Conservation (phyloP, 2,797 vertebrate genomes). For the Rhabdomys pumilio region DNA sequence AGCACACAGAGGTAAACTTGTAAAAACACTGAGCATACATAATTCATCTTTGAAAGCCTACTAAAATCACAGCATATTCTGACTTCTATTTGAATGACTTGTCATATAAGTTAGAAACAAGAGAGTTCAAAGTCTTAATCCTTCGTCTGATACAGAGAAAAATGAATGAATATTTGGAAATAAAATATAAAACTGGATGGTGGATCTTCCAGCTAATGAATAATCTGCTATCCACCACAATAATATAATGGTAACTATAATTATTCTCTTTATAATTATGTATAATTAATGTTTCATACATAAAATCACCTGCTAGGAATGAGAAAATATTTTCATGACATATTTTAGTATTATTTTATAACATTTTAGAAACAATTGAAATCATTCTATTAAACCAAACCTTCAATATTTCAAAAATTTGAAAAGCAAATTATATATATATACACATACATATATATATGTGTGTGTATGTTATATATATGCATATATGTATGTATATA, state of each 20-base stretch:
- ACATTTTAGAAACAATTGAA: neutral
- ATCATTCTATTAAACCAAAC: slow-evolving; percentile 11
- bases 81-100: slow-evolving; percentile 1
- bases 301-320: neutral
- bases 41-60: neutral
- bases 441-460: neutral
- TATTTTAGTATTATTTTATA: neutral
- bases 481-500: too few species aligned
- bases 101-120: neutral
- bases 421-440: slow-evolving; percentile 3
- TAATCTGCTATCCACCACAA: neutral
- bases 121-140: neutral
- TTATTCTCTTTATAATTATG: neutral
- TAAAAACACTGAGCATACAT: neutral
- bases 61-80: neutral
- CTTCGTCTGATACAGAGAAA: slow-evolving; percentile 19
- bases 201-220: neutral
- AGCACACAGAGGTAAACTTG: neutral
- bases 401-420: neutral
- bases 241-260: neutral
- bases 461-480: too few species aligned
- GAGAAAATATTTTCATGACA: neutral
- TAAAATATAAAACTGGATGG: neutral
- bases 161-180: slow-evolving; percentile 6
- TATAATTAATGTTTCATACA: neutral